Evolutionary conservation across 2,113 vertebrate species (phyloP), one percentile per base, ranked within the genome.

Genomic region (Falcunculus frontatus): DNA sequence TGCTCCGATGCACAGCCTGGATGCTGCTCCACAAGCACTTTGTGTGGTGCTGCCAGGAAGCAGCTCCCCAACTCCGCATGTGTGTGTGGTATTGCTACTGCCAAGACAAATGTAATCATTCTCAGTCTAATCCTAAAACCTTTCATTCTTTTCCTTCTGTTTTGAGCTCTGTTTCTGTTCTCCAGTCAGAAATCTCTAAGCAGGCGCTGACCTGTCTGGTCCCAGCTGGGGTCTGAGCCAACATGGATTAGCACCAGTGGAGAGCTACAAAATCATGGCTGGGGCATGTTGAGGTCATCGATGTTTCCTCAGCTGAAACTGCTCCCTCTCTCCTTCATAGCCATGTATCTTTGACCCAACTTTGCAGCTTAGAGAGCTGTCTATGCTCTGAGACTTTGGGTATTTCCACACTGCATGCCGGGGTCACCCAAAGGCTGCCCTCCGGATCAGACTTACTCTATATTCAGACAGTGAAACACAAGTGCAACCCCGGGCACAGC

Each of bases 141-240:
- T 80, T 64, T 75, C 29, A 56, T 72, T 87, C 68, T 63, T 62
- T 86, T 84, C 72, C 76, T 75, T 87, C 80, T 47, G 70, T 83
- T 95, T 76, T 47, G 75, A 88, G 67, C 19, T 83, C 65, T 70
- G 42, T 57, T 78, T 77, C 92, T 94, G 64, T 19, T 92, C 60
- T 56, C 52, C 33, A 52, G 44, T 84, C 85, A 90, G 83, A 92
- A 95, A 77, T 56, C 68, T 67, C 56, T 29, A 90, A 87, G 82
- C 87, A 59, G 75, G 79, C 70, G 64, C 60, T 96, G 95, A 92
- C 92, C 92, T 64, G 83, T 88, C 90, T 96, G 88, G 92, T 90
- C 93, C 82, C 79, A 84, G 69, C 79, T 63, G 88, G 88, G 80
- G 88, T 75, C 79, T 84, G 80, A 96, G 96, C 95, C 93, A 95